Conservation (phyloP, 2,113 vertebrate species). For the Prionailurus bengalensis region DNA sequence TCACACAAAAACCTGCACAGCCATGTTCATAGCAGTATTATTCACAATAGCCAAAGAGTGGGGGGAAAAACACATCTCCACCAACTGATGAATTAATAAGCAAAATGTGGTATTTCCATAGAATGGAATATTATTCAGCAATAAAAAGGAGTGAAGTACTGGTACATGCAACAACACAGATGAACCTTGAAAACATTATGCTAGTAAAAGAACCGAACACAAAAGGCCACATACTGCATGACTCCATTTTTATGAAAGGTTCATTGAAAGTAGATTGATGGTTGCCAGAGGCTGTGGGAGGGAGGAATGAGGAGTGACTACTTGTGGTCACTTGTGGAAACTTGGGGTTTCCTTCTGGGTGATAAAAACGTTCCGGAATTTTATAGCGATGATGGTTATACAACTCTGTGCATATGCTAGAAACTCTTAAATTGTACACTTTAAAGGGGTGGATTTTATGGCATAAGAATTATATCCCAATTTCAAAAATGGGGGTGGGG, state of each 20-base stretch:
- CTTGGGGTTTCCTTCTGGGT: not conserved
- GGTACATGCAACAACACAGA: not conserved
- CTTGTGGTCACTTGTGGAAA: not conserved
- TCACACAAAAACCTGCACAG: not conserved
- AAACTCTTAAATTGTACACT: not conserved
- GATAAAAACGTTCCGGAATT: constrained; percentile 14
- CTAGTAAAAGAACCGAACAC: constrained; percentile 18
- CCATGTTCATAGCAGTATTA: not conserved
- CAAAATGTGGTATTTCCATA: not conserved
- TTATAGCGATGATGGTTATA: not conserved
- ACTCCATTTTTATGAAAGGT: constrained; percentile 37
- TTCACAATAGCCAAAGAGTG: not conserved
- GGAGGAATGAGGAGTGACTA: not conserved
- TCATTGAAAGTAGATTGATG: constrained; percentile 24
- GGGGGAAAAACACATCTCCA: not conserved
- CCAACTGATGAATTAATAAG: not conserved
- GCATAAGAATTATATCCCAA: not conserved
- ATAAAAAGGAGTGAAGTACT: constrained; percentile 5
- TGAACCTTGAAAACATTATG: constrained; percentile 20
- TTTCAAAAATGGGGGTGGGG: not conserved
- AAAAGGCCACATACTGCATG: constrained; percentile 27
- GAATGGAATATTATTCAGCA: not conserved
- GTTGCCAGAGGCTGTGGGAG: not conserved
- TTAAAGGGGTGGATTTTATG: not conserved
- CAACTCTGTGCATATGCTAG: constrained; percentile 1